A percentile compares a stretch with the other conserved stretches of the same genome.
phyloP scores from a whole-genome alignment of 1,140 invertebrate species.

The Diprion similis region DNA sequence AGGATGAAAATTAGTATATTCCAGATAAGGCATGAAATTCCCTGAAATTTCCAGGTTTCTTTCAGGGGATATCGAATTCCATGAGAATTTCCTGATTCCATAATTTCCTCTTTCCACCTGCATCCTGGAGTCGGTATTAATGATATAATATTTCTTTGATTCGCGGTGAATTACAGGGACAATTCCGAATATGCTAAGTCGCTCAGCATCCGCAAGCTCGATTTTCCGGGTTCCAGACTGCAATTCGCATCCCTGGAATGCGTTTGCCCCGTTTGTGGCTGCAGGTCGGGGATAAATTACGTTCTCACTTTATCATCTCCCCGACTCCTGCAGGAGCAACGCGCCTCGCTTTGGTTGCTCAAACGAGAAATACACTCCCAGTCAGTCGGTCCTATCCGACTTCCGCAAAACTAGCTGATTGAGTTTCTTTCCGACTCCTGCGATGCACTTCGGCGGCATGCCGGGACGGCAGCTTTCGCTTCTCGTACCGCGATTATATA shows the following conservation, averaged over 20 bases:
- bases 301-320: not conserved
- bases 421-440: not conserved
- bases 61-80: no score
- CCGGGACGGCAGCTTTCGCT: no score
- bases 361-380: not conserved
- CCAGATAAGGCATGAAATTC: no score
- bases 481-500: no score
- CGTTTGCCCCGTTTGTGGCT: not conserved
- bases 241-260: not conserved
- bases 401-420: constrained; percentile 3
- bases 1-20: no score
- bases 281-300: constrained; percentile 1
- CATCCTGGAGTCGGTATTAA: not conserved
- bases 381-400: not conserved
- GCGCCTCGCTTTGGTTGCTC: not conserved
- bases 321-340: no score
- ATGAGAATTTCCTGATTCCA: no score
- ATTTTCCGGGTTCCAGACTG: no score
- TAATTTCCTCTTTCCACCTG: not conserved
- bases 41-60: no score
- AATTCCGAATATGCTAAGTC: no score
- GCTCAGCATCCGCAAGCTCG: no score
- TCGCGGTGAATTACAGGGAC: not conserved
- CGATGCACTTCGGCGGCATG: no score
- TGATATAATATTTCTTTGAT: constrained; percentile 8